These are phyloP conservation scores for Peromyscus aztecus DNA, from an alignment of 2,797 vertebrate genomes.

Conservation along the genomic window DNA sequence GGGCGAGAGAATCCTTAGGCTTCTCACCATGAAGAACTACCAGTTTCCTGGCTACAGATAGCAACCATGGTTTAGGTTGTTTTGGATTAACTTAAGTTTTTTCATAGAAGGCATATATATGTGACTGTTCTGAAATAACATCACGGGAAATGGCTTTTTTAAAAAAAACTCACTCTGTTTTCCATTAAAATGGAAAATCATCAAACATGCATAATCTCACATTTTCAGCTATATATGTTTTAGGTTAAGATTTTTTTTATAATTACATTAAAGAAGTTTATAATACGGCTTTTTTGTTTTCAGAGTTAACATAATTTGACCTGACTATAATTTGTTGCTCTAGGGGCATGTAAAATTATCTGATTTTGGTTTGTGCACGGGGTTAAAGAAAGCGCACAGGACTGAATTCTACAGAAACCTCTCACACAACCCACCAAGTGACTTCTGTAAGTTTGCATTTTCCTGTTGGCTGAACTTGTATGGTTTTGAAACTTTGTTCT, in stretches of 20 bases:
- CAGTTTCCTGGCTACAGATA: conserved; percentile 22
- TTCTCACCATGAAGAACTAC: not conserved
- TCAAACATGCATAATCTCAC: conserved; percentile 24
- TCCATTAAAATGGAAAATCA: conserved; percentile 7
- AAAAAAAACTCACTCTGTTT: not conserved
- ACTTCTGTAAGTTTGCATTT: conserved; percentile 94
- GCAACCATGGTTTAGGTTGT: not conserved
- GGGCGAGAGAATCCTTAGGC: conserved; percentile 1
- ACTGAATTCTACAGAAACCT: conserved; percentile 99
- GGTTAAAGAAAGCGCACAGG: conserved; percentile 98
- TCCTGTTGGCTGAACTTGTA: conserved; percentile 37
- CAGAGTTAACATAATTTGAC: conserved; percentile 38
- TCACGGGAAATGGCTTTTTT: not conserved
- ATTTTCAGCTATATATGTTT: conserved; percentile 28
- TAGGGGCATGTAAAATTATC: conserved; percentile 99
- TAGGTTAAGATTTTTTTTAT: conserved; percentile 53
- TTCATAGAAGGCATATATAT: not conserved
- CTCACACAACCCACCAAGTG: conserved; percentile 97
- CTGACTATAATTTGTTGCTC: conserved; percentile 59
- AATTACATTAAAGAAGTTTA: conserved; percentile 41
- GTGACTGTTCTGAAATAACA: not conserved
- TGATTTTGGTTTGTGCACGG: conserved; percentile 98
- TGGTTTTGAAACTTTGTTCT: not conserved
- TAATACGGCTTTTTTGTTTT: conserved; percentile 55
- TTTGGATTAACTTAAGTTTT: not conserved